Percentiles rank a stretch among this genome's conserved stretches.
Evolutionary conservation across 2,888 invertebrate species (phyloP).

Genomic region (Loripinus fragilis): DNA sequence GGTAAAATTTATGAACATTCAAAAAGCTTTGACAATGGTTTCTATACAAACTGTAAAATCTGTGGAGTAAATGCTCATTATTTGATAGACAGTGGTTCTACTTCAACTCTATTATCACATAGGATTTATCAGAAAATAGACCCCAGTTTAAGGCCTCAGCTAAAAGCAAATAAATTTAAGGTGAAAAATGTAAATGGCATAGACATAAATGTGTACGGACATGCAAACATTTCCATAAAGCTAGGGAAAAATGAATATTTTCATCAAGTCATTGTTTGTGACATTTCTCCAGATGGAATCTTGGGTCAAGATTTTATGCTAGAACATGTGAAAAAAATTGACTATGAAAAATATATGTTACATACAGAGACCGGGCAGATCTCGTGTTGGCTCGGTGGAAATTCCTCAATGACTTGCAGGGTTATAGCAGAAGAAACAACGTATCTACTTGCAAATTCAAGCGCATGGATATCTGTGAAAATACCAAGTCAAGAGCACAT

Average conservation of each 20-base stretch:
- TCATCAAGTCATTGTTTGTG: not conserved
- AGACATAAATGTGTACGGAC: not conserved
- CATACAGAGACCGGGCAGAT: constrained; percentile 4
- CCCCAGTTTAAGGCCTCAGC: not conserved
- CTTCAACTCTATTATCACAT: constrained; percentile 11
- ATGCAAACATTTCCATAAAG: not conserved
- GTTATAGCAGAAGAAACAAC: constrained; percentile 1
- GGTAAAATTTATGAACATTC: not conserved
- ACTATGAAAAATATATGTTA: not conserved
- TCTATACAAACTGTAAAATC: constrained; percentile 7
- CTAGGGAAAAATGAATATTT: too few species aligned
- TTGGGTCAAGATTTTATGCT: constrained; percentile 9
- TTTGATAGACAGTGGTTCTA: constrained; percentile 28
- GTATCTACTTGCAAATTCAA: not conserved
- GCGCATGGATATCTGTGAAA: not conserved
- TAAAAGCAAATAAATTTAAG: too few species aligned
- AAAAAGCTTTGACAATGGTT: constrained; percentile 24
- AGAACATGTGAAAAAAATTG: not conserved
- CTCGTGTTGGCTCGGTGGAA: not conserved
- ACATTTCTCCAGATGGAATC: constrained; percentile 1
- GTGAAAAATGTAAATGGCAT: constrained; percentile 1
- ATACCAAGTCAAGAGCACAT: constrained; percentile 14
- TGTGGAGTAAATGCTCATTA: not conserved
- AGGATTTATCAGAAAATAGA: not conserved
- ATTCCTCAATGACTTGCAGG: constrained; percentile 7